Percentiles rank a stretch among this genome's conserved stretches.
Evolutionary conservation across 1,140 invertebrate species (phyloP).

Genomic region (Diorhabda elongata): DNA sequence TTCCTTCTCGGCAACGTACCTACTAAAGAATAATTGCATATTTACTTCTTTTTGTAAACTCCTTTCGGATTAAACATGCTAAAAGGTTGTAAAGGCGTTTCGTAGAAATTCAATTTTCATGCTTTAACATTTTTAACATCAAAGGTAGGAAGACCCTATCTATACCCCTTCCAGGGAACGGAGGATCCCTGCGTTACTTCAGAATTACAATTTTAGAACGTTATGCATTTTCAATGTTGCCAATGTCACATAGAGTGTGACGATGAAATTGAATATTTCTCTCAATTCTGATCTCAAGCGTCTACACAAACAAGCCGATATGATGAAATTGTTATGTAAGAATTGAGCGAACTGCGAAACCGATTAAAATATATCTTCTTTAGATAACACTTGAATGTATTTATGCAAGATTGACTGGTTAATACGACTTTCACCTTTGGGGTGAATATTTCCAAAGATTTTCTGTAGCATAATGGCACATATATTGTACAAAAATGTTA

Average conservation of each 20-base stretch:
- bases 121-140: slow-evolving; percentile 40
- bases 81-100: slow-evolving; percentile 40
- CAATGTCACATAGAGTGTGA: slow-evolving; percentile 28
- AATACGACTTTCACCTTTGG: no score
- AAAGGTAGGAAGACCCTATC: slow-evolving; percentile 39
- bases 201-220: slow-evolving; percentile 35
- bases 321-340: not conserved
- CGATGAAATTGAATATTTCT: slow-evolving; percentile 34
- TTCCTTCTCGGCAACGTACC: slow-evolving; percentile 5
- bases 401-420: no score
- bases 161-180: slow-evolving; percentile 13
- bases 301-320: not conserved
- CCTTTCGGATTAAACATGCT: slow-evolving; percentile 39
- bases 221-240: slow-evolving; percentile 37
- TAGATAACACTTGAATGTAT: no score
- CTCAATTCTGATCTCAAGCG: slow-evolving; percentile 2
- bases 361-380: not conserved
- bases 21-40: slow-evolving; percentile 37
- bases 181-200: slow-evolving; percentile 24
- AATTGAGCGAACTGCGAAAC: not conserved
- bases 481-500: no score
- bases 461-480: no score
- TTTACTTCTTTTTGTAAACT: slow-evolving; percentile 38
- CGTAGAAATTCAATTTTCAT: slow-evolving; percentile 39
- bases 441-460: no score